phyloP scores from a whole-genome alignment of 2,888 invertebrate species.

The Oxystoma pomonae region DNA sequence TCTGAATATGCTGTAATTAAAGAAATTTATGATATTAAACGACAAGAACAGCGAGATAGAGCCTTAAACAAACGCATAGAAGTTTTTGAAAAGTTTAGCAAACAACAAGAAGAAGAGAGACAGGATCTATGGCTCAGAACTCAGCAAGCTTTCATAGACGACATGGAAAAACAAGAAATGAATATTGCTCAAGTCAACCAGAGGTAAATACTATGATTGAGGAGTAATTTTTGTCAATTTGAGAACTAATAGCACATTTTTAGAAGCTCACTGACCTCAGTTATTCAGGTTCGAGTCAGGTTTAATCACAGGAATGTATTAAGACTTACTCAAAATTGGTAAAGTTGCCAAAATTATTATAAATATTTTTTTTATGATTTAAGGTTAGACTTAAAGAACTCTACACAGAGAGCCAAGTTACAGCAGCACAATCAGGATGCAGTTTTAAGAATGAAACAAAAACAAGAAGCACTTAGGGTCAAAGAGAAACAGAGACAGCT shows the following conservation, averaged over 20 bases:
- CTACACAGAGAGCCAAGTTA: conserved; percentile 52
- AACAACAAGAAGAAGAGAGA: conserved; percentile 32
- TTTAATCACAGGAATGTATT: too few species aligned
- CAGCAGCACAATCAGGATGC: conserved; percentile 46
- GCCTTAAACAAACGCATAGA: conserved; percentile 42
- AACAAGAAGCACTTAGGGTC: conserved; percentile 52
- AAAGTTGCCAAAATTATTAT: neutral
- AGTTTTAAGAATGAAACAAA: conserved; percentile 48
- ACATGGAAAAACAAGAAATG: conserved; percentile 49
- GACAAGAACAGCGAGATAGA: conserved; percentile 39
- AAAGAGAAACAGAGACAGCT: conserved; percentile 38
- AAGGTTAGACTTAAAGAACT: conserved; percentile 51
- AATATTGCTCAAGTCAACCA: conserved; percentile 49
- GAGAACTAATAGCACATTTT: too few species aligned
- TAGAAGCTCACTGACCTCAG: too few species aligned
- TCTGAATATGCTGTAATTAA: neutral
- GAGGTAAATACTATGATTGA: too few species aligned
- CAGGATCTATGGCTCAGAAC: conserved; percentile 38
- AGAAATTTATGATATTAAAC: conserved; percentile 32
- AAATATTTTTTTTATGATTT: neutral
- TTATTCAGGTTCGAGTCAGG: too few species aligned
- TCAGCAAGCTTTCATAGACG: conserved; percentile 42
- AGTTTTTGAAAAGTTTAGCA: conserved; percentile 39
- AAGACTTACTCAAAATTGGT: neutral
- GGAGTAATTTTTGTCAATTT: too few species aligned